Conservation (phyloP, 2,797 vertebrate genomes). For the Oophaga sylvatica region DNA sequence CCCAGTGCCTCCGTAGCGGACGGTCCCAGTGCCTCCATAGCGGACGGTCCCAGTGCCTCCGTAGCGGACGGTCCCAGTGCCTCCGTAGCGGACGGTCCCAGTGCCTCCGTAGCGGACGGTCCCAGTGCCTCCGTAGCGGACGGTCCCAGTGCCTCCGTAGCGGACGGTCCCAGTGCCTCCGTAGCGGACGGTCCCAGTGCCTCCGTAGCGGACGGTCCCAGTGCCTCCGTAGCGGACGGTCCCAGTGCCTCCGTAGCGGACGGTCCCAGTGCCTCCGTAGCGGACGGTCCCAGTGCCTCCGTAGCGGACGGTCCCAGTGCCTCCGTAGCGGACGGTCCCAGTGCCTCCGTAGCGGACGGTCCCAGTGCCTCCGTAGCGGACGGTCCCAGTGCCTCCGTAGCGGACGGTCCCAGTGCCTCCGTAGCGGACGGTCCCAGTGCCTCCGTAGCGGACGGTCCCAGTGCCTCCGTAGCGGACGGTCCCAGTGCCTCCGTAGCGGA, state of each 20-base stretch:
- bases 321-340: not conserved
- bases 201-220: not conserved
- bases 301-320: too few relatives aligned
- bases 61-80: not conserved
- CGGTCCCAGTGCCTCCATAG: not conserved
- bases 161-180: not conserved
- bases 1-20: not conserved
- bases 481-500: too few relatives aligned
- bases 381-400: too few relatives aligned
- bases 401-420: too few relatives aligned
- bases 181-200: too few relatives aligned
- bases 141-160: not conserved
- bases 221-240: not conserved
- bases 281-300: too few relatives aligned
- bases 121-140: not conserved
- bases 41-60: not conserved
- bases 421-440: not conserved
- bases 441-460: not conserved
- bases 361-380: not conserved
- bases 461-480: not conserved
- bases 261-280: too few relatives aligned
- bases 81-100: too few relatives aligned
- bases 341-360: not conserved
- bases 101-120: too few relatives aligned
- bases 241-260: too few relatives aligned